Evolutionary conservation across 2,888 invertebrate genomes (phyloP).

Genomic region (Lepeophtheirus nordmannii): DNA sequence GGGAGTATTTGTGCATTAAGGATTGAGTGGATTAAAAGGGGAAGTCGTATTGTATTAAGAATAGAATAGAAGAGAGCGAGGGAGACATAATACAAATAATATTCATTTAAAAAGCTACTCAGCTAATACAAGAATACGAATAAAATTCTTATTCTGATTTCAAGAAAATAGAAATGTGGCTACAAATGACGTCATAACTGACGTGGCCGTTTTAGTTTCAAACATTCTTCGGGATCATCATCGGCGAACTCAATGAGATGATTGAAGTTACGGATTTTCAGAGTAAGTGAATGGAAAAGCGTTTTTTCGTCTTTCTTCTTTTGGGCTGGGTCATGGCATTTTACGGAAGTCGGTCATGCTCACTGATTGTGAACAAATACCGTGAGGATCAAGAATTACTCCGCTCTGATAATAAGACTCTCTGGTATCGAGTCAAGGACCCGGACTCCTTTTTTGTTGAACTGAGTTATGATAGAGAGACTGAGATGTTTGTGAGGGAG

Average conservation of each 20-base stretch:
- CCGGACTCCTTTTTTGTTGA: conserved; percentile 29
- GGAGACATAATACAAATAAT: too few species aligned
- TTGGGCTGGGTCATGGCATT: not conserved
- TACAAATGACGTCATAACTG: not conserved
- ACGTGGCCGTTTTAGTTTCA: not conserved
- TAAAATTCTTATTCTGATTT: too few species aligned
- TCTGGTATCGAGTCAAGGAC: conserved; percentile 10
- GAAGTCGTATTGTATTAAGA: too few species aligned
- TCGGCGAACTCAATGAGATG: conserved; percentile 30
- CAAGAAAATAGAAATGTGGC: too few species aligned
- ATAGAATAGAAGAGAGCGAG: too few species aligned
- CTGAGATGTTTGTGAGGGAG: conserved; percentile 52
- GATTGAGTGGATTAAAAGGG: too few species aligned
- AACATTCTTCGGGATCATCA: too few species aligned
- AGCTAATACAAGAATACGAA: too few species aligned
- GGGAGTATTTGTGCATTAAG: too few species aligned
- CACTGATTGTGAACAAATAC: not conserved
- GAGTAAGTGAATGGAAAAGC: conserved; percentile 32
- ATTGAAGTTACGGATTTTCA: conserved; percentile 37
- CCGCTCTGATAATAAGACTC: not conserved
- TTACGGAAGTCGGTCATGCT: not conserved
- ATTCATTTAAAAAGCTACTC: too few species aligned
- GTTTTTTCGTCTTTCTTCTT: conserved; percentile 6
- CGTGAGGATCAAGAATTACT: conserved; percentile 1
- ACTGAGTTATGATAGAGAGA: conserved; percentile 48